Evolutionary conservation across 37 sponge, comb jelly and placozoan species (phyloP), one percentile per base, ranked within the genome.

Genomic region (Oscarella lobularis): DNA sequence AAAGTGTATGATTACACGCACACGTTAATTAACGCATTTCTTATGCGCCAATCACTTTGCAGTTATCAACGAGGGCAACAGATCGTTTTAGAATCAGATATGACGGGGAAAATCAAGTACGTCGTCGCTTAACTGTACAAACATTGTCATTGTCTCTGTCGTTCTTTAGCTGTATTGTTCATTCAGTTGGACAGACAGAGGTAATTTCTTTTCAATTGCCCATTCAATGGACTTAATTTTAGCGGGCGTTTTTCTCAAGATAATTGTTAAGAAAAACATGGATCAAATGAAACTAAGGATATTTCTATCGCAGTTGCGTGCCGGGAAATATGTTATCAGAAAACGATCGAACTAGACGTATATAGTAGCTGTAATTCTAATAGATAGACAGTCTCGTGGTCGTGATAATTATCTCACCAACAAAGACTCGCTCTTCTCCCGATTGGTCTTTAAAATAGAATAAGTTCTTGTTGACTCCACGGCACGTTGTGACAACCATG

Each of bases 21-120:
- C 60, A 48, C 60, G 60, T 48, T 27, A 27, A 48, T 48, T 9
- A 9, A 48, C 20, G 20, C 20, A 27, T 9, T 48, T 20, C 60
- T 27, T 48, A 48, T 48, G 60, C 14, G 9, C 60, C 60, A 48
- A 27, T 27, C n/a, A n/a, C n/a, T n/a, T n/a, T n/a, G 14, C 20
- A 48, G 60, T 9, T 48, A 48, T 48, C 60, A 48, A 48, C 60
- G 60, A 27, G 60, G 60, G 60, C 60, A 48, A 20, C 60, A 48
- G 60, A 48, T 48, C 20, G 20, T 48, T 48, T 48, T 48, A 20
- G 60, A 48, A 20, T 48, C 60, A 48, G 20, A 48, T 9, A 20
- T 27, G 60, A 48, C 60, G 20, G 60, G 60, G 14, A 48, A 48
- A 48, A 20, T 48, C 9, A 48, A 48, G 60, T 48, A 48, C 9